Base-by-base conservation (phyloP, 2,888 invertebrate genomes). In the Thumatha senex region DNA sequence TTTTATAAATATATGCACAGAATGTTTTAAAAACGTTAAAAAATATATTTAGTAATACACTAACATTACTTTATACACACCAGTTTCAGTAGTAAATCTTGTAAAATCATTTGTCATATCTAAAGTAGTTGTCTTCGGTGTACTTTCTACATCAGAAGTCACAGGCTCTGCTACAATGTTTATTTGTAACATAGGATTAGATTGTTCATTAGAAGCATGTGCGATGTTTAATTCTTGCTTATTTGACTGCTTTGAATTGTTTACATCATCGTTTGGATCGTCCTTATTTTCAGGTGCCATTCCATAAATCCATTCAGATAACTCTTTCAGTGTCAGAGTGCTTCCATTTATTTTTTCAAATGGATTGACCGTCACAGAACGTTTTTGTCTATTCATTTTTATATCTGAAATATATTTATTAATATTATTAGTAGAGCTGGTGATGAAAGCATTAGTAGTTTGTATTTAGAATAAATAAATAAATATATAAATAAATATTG, bases 231-330 rank as follows among this genome's bases (percentile, higher is more conserved):
- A 30, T 30, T 30, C n/a, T n/a, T n/a, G n/a, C n/a, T 30, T 8
- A 30, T 40, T 40, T 34, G 40, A 7, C 2, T 12, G 4, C 30
- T 30, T 14, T 11, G 13, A 24, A 0, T 35, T 24, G 0, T 30
- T 7, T 12, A 18, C 18, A 12, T 36, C 15, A 35, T 42, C 15
- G 10, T 38, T 38, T 11, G 5, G n/a, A 1, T 5, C 8, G 7
- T 39, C 15, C 18, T 18, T 39, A 11, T n/a, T 7, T 39, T 24
- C 39, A 5, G 58, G 57, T 18, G 58, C 61, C 2, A 44, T 54
- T 10, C 62, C 76, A 40, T 76, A 76, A 39, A 78, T 48, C 78
- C 80, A 80, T 38, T 75, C 64, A 0, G 72, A 52, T 18, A 78
- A 51, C 14, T 78, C 63, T 13, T 63, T 61, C 12, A 67, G 54